Base-by-base conservation (phyloP, 2,797 vertebrate species). In the Australoheros facetus region DNA sequence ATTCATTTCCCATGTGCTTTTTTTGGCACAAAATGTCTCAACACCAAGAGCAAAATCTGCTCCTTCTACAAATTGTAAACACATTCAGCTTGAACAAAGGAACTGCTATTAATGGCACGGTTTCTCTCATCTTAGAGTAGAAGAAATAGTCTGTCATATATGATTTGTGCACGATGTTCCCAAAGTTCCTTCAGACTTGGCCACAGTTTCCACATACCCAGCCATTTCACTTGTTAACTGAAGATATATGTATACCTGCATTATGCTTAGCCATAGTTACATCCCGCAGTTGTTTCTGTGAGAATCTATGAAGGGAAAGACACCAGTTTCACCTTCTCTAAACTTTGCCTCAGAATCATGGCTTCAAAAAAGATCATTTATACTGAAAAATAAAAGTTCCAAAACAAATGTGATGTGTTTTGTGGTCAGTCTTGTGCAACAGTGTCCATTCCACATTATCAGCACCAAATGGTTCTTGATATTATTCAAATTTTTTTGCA, bases 31-130 rank as follows among this genome's bases (percentile, higher is more conserved):
- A 58, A 34, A 60, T 12, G 28, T 62, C 64, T 66, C 13, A 55
- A 69, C 16, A 73, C 19, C 56, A 59, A 45, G 48, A 39, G 34
- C 55, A 26, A 66, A 56, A 13, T 51, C 71, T 30, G 10, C 70
- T 71, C 69, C 17, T 2, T 60, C 81, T 76, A 64, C 54, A 83
- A 78, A 79, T 80, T 70, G 69, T 79, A 53, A 87, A 78, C 87
- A 81, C 79, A 84, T 54, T 78, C 37, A 37, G 53, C 23, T 56
- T 56, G 14, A 56, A n/a, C 17, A 51, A 39, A 53, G 26, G 5
- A 60, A 7, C 6, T 53, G 59, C 59, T 64, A 3, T 62, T 57
- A 7, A 62, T 76, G 59, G 3, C 8, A 51, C 3, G 16, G 45
- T 13, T 69, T 51, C 64, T 69, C 45, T 69, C 45, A 69, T 69